Conservation (phyloP, 2,113 vertebrate genomes). For the Cephalopholis sonnerati region DNA sequence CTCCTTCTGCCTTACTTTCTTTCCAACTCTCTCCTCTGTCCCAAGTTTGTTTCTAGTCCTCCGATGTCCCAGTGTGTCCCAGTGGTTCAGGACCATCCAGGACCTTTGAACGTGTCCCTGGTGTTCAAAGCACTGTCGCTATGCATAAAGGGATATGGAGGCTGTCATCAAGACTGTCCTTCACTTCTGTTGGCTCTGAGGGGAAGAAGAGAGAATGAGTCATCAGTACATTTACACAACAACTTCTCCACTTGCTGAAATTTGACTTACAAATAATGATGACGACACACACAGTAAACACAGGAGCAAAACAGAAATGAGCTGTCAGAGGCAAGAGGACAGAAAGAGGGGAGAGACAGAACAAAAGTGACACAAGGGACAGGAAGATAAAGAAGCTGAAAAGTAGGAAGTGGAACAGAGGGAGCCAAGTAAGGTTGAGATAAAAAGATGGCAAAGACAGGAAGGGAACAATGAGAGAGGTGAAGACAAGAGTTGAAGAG, state of each 20-base stretch:
- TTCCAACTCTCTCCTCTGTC: slow-evolving; percentile 40
- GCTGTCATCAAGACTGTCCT: slow-evolving; percentile 93
- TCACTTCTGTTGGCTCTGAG: slow-evolving; percentile 93
- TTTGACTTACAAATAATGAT: background rate
- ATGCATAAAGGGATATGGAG: slow-evolving; percentile 67
- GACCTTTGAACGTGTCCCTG: slow-evolving; percentile 45
- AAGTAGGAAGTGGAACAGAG: background rate
- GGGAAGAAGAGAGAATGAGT: slow-evolving; percentile 15
- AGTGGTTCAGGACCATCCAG: slow-evolving; percentile 25
- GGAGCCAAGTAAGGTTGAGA: background rate
- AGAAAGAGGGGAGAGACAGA: slow-evolving; percentile 13
- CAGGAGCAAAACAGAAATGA: slow-evolving; percentile 2
- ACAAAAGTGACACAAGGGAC: slow-evolving; percentile 2
- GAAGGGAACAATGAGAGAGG: background rate
- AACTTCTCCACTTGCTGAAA: background rate
- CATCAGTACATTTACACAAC: background rate
- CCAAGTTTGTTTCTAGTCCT: slow-evolving; percentile 47
- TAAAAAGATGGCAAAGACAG: slow-evolving; percentile 4
- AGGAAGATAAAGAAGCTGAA: background rate
- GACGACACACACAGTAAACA: background rate
- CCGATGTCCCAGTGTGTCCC: slow-evolving; percentile 42
- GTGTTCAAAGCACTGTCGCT: slow-evolving; percentile 43
- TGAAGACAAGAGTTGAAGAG: background rate
- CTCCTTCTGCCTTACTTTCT: slow-evolving; percentile 14
- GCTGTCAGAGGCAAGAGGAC: background rate